phyloP scores from a whole-genome alignment of 2,113 vertebrate species.

The Glaucidium brasilianum region DNA sequence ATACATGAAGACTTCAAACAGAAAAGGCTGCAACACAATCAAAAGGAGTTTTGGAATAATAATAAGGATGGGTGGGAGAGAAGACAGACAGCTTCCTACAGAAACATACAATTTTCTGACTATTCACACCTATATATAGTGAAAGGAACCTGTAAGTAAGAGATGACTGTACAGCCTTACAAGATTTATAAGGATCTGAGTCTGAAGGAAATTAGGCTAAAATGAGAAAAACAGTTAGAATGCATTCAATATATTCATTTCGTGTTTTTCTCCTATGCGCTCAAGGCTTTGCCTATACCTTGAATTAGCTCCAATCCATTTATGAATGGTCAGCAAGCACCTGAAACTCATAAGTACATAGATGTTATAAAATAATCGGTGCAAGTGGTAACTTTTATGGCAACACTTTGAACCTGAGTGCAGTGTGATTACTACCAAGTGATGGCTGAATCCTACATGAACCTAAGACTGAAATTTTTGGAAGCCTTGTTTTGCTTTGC shows the following conservation, averaged over 20 bases:
- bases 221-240: not conserved
- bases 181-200: not conserved
- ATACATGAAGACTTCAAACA: conserved; percentile 46
- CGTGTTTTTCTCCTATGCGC: not conserved
- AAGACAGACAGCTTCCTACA: not conserved
- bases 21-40: conserved; percentile 8
- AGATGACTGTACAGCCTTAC: not conserved
- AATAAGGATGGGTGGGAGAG: conserved; percentile 3
- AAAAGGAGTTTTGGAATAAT: conserved; percentile 6
- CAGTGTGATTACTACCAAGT: not conserved
- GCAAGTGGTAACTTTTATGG: not conserved
- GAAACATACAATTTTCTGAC: not conserved
- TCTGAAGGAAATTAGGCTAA: not conserved
- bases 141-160: not conserved
- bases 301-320: not conserved
- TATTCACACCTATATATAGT: not conserved
- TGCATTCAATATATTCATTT: not conserved
- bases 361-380: not conserved
- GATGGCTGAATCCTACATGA: not conserved
- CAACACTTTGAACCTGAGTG: not conserved
- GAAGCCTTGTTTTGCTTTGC: not conserved
- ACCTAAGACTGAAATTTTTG: not conserved
- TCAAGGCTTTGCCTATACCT: not conserved
- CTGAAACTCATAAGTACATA: not conserved
- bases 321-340: not conserved